Conservation (phyloP, 2,888 invertebrate species). For the Rhaphigaster nebulosa region DNA sequence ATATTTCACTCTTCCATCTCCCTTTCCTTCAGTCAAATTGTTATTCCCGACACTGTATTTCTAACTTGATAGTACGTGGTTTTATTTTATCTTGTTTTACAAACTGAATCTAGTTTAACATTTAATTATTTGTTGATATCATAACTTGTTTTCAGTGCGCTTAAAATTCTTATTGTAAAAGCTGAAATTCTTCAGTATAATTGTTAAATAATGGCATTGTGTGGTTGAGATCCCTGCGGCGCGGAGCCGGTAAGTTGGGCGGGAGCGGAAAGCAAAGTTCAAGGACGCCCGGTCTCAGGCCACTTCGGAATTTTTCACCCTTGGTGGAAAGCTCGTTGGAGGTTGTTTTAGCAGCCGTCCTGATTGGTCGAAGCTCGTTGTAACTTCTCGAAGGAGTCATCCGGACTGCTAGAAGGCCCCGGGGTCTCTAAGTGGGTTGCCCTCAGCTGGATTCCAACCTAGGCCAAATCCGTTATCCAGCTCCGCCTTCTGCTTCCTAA, state of each 20-base stretch:
- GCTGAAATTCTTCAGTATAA: too few relatives aligned
- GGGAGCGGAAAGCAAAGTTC: constrained; percentile 49
- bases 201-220: neutral
- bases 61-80: neutral
- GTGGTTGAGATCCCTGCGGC: neutral
- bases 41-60: neutral
- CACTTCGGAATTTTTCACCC: neutral
- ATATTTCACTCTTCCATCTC: neutral
- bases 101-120: neutral
- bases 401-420: neutral
- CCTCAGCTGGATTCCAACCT: constrained; percentile 50
- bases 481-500: constrained; percentile 19
- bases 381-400: neutral
- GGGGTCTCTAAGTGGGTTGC: constrained; percentile 36
- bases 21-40: neutral
- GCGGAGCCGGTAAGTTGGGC: constrained; percentile 22
- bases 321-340: neutral
- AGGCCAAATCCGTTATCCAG: constrained; percentile 54
- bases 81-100: neutral
- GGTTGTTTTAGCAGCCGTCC: neutral
- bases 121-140: neutral
- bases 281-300: constrained; percentile 22
- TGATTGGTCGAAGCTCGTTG: neutral
- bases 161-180: neutral
- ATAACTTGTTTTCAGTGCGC: neutral